Base-by-base conservation (phyloP, 2,888 invertebrate genomes). In the Aphrophora alni region DNA sequence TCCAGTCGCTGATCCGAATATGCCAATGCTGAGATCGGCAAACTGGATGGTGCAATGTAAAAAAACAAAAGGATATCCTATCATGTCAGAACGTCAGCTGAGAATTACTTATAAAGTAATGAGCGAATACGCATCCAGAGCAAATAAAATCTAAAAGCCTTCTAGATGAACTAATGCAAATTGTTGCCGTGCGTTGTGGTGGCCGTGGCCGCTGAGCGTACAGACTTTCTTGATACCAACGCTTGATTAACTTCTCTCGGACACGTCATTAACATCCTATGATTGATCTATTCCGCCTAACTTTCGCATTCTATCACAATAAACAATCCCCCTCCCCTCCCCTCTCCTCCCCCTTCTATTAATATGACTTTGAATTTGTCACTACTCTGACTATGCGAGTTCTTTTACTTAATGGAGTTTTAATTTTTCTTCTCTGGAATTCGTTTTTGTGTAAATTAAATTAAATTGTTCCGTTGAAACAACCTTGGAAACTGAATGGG, bases 251-350 rank as follows among this genome's bases (percentile, higher is more conserved):
- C 78, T 74, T 33, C 72, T 24, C 17, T 38, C 17, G 25, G 78
- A 79, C 78, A 79, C 68, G 74, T 79, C 78, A 79, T 79, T 79
- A 79, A 59, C 74, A 51, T 38, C 38, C 33, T 59, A 74, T 79
- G 78, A 79, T 79, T 73, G 78, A 79, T 79, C 74, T 74, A 59
- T 79, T 79, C 78, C 78, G 78, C 74, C 78, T 79, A 79, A 79
- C 74, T 74, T 79, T 79, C 78, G 78, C 78, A 79, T 79, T 79
- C 71, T 78, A 72, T 38, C 78, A 78, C 78, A n/a, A 78, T 78
- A 78, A 78, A 78, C 78, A 78, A 72, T 69, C 72, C 78, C 78
- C 74, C 72, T 28, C 59, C 59, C 38, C 51, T 73, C n/a, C 72
- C 72, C 78, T 14, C 44, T 44, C 44, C 44, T 14, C 44, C n/a